Percentiles rank a stretch among this genome's conserved stretches.
phyloP scores from a whole-genome alignment of 1,140 invertebrate genomes.

The Parasteatoda tepidariorum region DNA sequence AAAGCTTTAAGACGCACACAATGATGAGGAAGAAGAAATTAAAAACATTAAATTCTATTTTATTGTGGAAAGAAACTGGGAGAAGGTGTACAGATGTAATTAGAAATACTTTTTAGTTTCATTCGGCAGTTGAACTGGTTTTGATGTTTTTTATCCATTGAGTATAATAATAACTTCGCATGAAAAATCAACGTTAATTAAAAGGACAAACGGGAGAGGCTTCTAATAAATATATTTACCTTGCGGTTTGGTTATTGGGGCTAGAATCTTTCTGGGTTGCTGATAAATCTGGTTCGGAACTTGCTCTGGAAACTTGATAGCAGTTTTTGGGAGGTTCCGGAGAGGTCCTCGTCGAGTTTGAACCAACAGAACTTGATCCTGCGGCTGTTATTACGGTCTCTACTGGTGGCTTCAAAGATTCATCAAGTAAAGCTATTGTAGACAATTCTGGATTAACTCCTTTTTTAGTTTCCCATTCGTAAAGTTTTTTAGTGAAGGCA shows the following conservation, averaged over 20 bases:
- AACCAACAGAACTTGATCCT: constrained; percentile 75
- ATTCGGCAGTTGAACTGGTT: no score
- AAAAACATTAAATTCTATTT: no score
- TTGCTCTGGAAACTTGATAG: constrained; percentile 64
- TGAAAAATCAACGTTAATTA: no score
- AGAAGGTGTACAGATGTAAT: no score
- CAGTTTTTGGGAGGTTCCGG: constrained; percentile 22
- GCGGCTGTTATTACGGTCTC: constrained; percentile 74
- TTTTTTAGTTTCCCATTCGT: constrained; percentile 89
- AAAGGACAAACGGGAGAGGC: no score
- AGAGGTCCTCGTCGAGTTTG: constrained; percentile 65
- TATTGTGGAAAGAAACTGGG: no score
- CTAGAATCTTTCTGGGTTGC: constrained; percentile 11
- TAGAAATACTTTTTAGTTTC: no score
- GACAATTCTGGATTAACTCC: constrained; percentile 84
- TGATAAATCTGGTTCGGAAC: constrained; percentile 65
- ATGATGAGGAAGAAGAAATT: no score
- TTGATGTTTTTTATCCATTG: no score
- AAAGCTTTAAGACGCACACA: no score
- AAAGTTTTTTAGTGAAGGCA: constrained; percentile 87
- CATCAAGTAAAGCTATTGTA: constrained; percentile 80
- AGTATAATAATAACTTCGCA: no score
- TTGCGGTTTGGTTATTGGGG: constrained; percentile 31
- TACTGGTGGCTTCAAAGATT: constrained; percentile 68
- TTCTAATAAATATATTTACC: constrained; percentile 5